A percentile compares a stretch with the other conserved stretches of the same genome.
phyloP scores from a whole-genome alignment of 2,888 invertebrate species.

The Drosophila paucipuncta region DNA sequence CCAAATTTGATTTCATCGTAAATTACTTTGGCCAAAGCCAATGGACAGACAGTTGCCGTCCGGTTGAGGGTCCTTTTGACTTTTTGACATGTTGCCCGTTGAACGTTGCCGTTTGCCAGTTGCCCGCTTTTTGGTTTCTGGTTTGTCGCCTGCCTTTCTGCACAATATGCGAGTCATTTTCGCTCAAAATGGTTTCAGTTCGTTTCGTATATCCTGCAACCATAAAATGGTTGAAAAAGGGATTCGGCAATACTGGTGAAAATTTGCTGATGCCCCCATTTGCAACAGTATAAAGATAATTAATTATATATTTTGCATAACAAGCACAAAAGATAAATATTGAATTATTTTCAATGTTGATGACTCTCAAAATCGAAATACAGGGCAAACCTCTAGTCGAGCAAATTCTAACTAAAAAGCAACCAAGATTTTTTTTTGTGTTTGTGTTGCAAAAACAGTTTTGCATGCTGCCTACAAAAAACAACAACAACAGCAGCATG shows the following conservation, averaged over 20 bases:
- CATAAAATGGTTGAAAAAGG: background rate
- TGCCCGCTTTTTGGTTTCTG: constrained; percentile 7
- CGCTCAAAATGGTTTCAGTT: constrained; percentile 16
- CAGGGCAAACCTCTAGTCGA: background rate
- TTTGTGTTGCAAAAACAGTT: constrained; percentile 26
- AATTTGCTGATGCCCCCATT: background rate
- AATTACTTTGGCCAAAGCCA: constrained; percentile 39
- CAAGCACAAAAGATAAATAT: background rate
- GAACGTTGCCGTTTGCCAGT: constrained; percentile 3
- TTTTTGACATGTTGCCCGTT: constrained; percentile 40
- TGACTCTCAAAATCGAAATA: background rate
- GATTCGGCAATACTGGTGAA: background rate
- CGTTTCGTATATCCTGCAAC: constrained; percentile 6
- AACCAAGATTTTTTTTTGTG: background rate
- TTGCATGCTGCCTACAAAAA: constrained; percentile 22
- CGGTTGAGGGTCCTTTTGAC: constrained; percentile 44
- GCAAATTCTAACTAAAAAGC: background rate
- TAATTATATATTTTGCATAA: background rate
- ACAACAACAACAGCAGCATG: constrained; percentile 13
- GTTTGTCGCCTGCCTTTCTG: constrained; percentile 21
- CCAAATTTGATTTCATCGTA: constrained; percentile 67
- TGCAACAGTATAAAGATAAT: background rate
- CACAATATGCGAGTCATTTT: constrained; percentile 38
- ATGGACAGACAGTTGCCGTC: constrained; percentile 32
- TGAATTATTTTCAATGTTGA: background rate